Evolutionary conservation across 2,797 vertebrate genomes (phyloP).

Genomic region (Xenops minutus): DNA sequence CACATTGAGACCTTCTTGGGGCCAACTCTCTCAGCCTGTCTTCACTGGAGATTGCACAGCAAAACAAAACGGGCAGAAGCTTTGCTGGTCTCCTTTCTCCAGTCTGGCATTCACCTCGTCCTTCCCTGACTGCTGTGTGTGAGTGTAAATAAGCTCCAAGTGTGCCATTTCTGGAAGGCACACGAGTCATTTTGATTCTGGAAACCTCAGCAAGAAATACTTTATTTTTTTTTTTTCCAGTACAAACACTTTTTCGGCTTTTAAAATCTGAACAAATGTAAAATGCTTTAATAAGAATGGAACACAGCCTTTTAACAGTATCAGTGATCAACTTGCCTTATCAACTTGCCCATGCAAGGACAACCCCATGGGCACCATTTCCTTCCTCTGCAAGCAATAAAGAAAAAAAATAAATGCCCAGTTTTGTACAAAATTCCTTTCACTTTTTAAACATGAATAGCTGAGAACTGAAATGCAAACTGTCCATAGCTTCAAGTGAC

Average conservation of each 20-base stretch:
- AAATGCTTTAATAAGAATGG: conserved; percentile 14
- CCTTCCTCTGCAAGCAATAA: not conserved
- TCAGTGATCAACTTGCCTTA: not conserved
- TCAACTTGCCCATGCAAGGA: not conserved
- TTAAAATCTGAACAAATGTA: conserved; percentile 50
- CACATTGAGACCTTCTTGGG: not conserved
- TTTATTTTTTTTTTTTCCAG: conserved; percentile 38
- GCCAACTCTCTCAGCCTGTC: not conserved
- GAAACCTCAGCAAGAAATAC: conserved; percentile 29
- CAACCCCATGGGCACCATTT: rapidly evolving
- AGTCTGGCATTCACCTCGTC: not conserved
- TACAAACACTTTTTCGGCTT: conserved; percentile 44
- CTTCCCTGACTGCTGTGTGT: not conserved
- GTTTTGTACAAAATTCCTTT: conserved; percentile 12
- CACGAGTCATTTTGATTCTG: not conserved
- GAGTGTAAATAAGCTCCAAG: not conserved
- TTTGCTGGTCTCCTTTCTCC: not conserved
- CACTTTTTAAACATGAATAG: not conserved
- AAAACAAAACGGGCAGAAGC: not conserved
- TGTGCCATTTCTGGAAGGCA: not conserved
- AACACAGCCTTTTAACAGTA: not conserved
- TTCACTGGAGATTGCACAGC: not conserved
- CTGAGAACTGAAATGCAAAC: conserved; percentile 38
- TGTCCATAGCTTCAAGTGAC: conserved; percentile 45
- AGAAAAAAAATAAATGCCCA: not conserved